Evolutionary conservation across 2,113 vertebrate genomes (phyloP), one percentile per base, ranked within the genome.

Genomic region (Nothoprocta perdicaria): DNA sequence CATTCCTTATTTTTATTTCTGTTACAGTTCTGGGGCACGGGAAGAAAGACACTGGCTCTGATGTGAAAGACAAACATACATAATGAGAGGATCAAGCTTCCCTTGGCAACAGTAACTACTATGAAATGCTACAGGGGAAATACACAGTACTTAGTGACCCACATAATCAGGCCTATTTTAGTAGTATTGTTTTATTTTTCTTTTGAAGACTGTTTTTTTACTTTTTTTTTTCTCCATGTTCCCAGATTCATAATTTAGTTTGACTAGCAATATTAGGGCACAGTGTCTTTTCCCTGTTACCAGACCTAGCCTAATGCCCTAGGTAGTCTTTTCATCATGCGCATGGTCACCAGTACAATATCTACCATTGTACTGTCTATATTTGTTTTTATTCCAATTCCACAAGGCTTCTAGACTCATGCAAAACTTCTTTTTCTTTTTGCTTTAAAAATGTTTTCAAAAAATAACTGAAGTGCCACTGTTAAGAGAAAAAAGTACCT

Each of bases 11-110:
- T 97, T 98, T 97, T 96, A 96, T 97, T 98, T 97, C 96, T 94
- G 96, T 97, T 97, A 98, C 97, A 97, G 97, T 98, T 97, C 96
- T 9, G 53, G 94, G 93, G 90, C 91, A 95, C 84, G 92, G 83
- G 93, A 92, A 97, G 96, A 97, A 96, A 97, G 94, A 91, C 90
- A 81, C 86, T 92, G 95, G 93, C 96, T 97, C 93, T 96, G 95
- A 97, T 97, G 98, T 98, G 98, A 98, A 98, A 98, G 97, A 96
- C 98, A 98, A 98, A 97, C 97, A 98, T 97, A 97, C 96, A 97
- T 97, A 98, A 98, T 97, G 96, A 97, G 97, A 96, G 96, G 95
- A 97, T 97, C 96, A 96, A 96, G 96, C 94, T 93, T 97, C 94
- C 97, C 97, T 95, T 97, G 97, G 98, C 97, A 98, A 98, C 98